Base-by-base conservation (phyloP, 2,113 vertebrate species). In the Coreoperca whiteheadi region DNA sequence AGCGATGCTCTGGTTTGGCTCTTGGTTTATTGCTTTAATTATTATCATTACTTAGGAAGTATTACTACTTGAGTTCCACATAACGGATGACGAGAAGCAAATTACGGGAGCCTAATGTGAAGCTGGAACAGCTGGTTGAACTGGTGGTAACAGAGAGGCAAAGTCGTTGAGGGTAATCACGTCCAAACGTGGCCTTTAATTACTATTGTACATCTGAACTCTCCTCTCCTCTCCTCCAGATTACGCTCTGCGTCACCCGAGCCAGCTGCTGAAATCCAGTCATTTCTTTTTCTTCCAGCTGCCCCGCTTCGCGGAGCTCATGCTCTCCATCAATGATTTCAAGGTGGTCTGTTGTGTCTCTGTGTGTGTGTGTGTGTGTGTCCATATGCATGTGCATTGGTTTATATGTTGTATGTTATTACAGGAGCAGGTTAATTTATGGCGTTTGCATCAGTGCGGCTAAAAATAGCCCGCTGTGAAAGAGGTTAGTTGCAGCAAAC, bases 221-320 rank as follows among this genome's bases (percentile, higher is more conserved):
- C 60, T 64, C 72, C 30, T 63, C 54, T 82, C 10, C 14, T 76
- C 46, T 61, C 48, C 67, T 75, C 94, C 95, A 99, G 98, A 99
- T 96, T 99, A 99, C 83, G 96, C 97, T 83, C 96, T 99, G 89
- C 96, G 94, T 91, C 96, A 98, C 91, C 97, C 98, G 83, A 96
- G 96, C 92, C 98, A 99, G 96, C 94, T 99, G 94, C 96, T 98
- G 93, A 99, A 98, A 94, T 99, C 96, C 93, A 97, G 97, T 90
- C 97, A 97, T 94, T 99, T 96, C 94, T 99, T 98, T 94, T 99
- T 99, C 96, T 99, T 99, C 96, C 98, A 99, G 96, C 96, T 99
- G 95, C 97, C 98, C 77, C 95, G 97, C 94, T 96, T 99, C 89
- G 98, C 98, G 43, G 98, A 99, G 95, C 96, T 99, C 93, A 98